Conservation (phyloP, 1,140 invertebrate species). For the Caerostris darwini region DNA sequence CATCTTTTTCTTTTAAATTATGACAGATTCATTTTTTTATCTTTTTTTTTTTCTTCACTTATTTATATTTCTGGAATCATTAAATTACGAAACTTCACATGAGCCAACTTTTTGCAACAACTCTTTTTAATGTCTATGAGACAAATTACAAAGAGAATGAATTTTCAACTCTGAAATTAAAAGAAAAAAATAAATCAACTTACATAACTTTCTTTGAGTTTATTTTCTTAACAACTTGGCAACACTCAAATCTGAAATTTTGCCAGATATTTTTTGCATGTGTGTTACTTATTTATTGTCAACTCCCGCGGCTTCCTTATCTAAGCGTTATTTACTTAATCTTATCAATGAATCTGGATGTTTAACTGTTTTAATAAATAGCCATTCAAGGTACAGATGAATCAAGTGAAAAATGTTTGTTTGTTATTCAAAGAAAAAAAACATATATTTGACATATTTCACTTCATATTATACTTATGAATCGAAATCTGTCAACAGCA, state of each 20-base stretch:
- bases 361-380: too few species aligned
- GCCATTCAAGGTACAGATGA: background rate
- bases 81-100: background rate
- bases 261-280: background rate
- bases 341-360: too few species aligned
- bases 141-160: background rate
- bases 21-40: too few species aligned
- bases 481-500: too few species aligned
- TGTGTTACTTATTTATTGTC: background rate
- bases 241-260: background rate
- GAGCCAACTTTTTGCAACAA: background rate
- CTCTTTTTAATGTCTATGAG: background rate
- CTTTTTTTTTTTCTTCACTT: too few species aligned
- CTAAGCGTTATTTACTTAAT: background rate
- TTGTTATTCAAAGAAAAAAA: background rate
- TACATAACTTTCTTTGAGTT: background rate
- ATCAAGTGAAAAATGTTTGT: background rate
- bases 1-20: too few species aligned
- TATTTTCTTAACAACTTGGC: slow-evolving; percentile 12
- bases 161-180: background rate
- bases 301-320: background rate
- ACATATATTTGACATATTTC: too few species aligned
- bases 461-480: too few species aligned
- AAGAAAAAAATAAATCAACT: background rate
- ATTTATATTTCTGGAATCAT: background rate